These are phyloP conservation scores for Agrotis segetum DNA, from an alignment of 2,888 invertebrate species.

Conservation along the genomic window DNA sequence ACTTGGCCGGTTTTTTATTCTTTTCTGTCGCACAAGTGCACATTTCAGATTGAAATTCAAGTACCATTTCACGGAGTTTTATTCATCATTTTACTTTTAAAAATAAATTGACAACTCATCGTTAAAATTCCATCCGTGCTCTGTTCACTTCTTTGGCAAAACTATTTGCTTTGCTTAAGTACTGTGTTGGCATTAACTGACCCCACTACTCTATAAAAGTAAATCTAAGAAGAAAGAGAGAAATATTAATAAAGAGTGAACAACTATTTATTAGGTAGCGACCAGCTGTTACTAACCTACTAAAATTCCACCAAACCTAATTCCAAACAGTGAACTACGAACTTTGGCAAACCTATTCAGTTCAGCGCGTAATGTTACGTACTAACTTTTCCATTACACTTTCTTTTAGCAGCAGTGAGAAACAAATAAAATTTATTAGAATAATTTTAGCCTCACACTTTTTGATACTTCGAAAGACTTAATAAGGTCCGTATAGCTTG, in stretches of 20 bases:
- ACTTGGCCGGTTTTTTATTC: too few relatives aligned
- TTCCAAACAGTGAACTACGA: conserved; percentile 39
- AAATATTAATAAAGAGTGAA: conserved; percentile 8
- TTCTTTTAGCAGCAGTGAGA: conserved; percentile 24
- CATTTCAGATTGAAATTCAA: background rate
- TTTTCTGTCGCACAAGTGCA: background rate
- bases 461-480: conserved; percentile 41
- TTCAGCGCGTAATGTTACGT: conserved; percentile 30
- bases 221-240: background rate
- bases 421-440: conserved; percentile 53
- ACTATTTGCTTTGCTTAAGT: background rate
- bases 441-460: conserved; percentile 36
- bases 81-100: background rate
- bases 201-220: too few relatives aligned
- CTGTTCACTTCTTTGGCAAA: too few relatives aligned
- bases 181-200: background rate
- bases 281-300: conserved; percentile 15
- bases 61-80: background rate
- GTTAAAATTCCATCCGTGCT: too few relatives aligned
- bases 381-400: conserved; percentile 47
- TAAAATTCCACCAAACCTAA: conserved; percentile 26
- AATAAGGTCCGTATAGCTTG: conserved; percentile 40
- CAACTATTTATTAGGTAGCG: background rate
- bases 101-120: too few relatives aligned
- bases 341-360: conserved; percentile 24